A percentile compares a stretch with the other conserved stretches of the same genome.
phyloP scores from a whole-genome alignment of 2,888 invertebrate species.

The Lepeophtheirus nordmannii region DNA sequence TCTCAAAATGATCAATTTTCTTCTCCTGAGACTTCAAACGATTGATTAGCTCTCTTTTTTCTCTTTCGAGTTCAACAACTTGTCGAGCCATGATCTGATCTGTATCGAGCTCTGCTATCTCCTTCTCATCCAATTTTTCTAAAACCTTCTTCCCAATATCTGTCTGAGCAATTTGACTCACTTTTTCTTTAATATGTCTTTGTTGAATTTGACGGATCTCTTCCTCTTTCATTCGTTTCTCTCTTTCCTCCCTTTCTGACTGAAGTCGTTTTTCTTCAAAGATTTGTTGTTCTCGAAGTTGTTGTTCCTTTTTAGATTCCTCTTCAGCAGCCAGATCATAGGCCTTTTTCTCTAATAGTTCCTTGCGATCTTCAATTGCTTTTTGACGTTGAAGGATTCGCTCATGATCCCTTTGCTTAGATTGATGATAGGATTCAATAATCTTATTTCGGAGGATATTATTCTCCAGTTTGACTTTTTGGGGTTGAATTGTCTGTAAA shows the following conservation, averaged over 20 bases:
- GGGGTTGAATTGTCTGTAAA: conserved; percentile 61
- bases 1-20: conserved; percentile 87
- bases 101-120: conserved; percentile 55
- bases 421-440: conserved; percentile 67
- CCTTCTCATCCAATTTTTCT: conserved; percentile 33
- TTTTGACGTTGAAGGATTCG: conserved; percentile 56
- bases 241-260: conserved; percentile 38
- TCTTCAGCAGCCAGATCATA: conserved; percentile 42
- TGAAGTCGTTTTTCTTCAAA: conserved; percentile 34
- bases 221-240: conserved; percentile 64
- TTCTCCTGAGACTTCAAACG: conserved; percentile 89
- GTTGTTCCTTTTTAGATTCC: conserved; percentile 25
- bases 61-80: conserved; percentile 81
- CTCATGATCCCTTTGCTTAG: conserved; percentile 58
- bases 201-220: conserved; percentile 72
- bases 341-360: conserved; percentile 73
- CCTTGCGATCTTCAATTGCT: conserved; percentile 92
- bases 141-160: conserved; percentile 64
- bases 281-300: conserved; percentile 15
- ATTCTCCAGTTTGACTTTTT: conserved; percentile 46
- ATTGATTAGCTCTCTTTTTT: conserved; percentile 76
- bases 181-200: conserved; percentile 59
- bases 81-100: conserved; percentile 85
- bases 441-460: conserved; percentile 39
- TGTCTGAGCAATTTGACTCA: conserved; percentile 80